A percentile compares a stretch with the other conserved stretches of the same genome.
Evolutionary conservation across 2,797 vertebrate species (phyloP).

Genomic region (Peromyscus aztecus): DNA sequence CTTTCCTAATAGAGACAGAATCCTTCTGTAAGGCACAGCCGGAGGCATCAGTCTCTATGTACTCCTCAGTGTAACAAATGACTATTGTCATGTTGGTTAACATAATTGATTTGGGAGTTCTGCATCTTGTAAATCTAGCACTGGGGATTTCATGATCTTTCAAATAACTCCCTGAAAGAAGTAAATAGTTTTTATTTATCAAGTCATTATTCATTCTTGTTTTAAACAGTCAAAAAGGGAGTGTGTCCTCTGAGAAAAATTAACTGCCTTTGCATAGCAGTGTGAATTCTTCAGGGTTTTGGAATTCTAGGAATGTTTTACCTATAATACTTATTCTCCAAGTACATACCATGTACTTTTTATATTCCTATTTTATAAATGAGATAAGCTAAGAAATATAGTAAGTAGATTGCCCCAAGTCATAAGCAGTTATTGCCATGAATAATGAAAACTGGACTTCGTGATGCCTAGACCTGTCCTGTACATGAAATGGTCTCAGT

Average conservation of each 20-base stretch:
- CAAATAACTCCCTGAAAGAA: conserved; percentile 6
- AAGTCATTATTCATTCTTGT: conserved; percentile 35
- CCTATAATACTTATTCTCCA: background rate
- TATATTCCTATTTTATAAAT: conserved; percentile 14
- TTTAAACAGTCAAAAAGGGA: background rate
- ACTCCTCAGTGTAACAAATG: background rate
- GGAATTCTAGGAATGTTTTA: conserved; percentile 43
- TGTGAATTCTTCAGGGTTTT: conserved; percentile 41
- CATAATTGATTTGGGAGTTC: conserved; percentile 28
- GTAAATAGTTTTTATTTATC: conserved; percentile 36
- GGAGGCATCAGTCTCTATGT: background rate
- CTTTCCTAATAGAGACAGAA: background rate
- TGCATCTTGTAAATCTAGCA: background rate
- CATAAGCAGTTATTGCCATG: background rate
- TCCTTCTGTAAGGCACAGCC: background rate
- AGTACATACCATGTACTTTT: background rate
- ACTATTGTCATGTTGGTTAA: background rate
- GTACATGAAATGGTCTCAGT: background rate
- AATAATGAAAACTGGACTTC: background rate
- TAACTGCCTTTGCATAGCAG: background rate
- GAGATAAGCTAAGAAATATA: conserved; percentile 25
- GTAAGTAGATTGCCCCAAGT: background rate
- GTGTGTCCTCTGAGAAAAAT: background rate
- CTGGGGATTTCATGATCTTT: conserved; percentile 2
- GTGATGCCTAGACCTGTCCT: background rate